These are phyloP conservation scores for Epirrita christyi DNA, from an alignment of 2,888 invertebrate species.

Conservation along the genomic window DNA sequence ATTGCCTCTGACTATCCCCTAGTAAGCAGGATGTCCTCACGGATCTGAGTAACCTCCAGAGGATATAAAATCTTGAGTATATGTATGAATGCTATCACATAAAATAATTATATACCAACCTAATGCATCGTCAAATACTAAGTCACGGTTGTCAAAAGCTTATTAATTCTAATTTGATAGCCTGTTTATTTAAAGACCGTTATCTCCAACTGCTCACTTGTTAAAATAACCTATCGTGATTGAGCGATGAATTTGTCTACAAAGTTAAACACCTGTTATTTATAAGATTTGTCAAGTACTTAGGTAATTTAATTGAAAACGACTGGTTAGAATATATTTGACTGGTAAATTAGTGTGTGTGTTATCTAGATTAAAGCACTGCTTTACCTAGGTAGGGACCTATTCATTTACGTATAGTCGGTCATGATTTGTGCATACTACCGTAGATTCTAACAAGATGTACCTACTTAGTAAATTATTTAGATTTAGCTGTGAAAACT, in stretches of 20 bases:
- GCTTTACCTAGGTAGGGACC: no score
- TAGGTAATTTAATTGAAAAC: background rate
- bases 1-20: no score
- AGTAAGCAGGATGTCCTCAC: no score
- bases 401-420: no score
- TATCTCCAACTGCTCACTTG: background rate
- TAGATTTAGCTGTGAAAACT: no score
- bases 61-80: no score
- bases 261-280: background rate
- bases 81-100: no score
- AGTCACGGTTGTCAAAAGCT: background rate
- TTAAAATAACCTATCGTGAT: conserved; percentile 9
- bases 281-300: background rate
- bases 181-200: background rate
- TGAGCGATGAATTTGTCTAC: conserved; percentile 8
- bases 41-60: no score
- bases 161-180: background rate
- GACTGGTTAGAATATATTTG: background rate
- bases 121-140: background rate
- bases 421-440: background rate
- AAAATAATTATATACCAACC: no score
- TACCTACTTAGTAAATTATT: no score
- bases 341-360: background rate
- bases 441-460: background rate
- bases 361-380: no score